A percentile compares a stretch with the other conserved stretches of the same genome.
Conservation (phyloP, 2,797 vertebrate species). For the Carduelis carduelis region DNA sequence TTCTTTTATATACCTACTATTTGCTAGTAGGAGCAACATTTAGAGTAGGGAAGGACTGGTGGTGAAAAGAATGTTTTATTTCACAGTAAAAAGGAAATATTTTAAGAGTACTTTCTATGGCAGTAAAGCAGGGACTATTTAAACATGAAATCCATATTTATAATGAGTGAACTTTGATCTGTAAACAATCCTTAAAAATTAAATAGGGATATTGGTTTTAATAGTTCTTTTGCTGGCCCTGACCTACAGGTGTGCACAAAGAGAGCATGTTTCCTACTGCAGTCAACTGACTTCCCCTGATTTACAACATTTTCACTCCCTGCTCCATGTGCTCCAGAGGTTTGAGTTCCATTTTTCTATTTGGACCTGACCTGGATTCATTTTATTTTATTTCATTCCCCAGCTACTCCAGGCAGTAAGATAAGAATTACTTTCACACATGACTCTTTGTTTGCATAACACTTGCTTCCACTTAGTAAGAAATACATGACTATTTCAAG, state of each 20-base stretch:
- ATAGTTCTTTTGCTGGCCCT: neutral
- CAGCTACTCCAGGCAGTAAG: neutral
- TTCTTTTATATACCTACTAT: neutral
- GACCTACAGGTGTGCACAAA: slow-evolving; percentile 36
- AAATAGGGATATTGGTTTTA: slow-evolving; percentile 16
- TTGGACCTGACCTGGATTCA: neutral
- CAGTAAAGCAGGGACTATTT: slow-evolving; percentile 8
- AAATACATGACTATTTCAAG: slow-evolving; percentile 32
- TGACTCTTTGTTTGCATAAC: slow-evolving; percentile 32
- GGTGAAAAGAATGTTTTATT: slow-evolving; percentile 11
- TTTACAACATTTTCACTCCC: slow-evolving; percentile 1
- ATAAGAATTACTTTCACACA: slow-evolving; percentile 48
- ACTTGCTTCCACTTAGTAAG: slow-evolving; percentile 49
- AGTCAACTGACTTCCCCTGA: slow-evolving; percentile 17
- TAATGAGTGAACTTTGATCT: slow-evolving; percentile 39
- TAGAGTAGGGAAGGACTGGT: neutral
- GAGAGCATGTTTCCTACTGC: neutral
- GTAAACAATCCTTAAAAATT: slow-evolving; percentile 52
- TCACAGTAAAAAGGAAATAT: slow-evolving; percentile 14
- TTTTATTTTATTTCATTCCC: slow-evolving; percentile 22
- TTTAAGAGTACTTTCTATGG: neutral
- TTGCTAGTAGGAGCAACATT: neutral
- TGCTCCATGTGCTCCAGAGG: neutral
- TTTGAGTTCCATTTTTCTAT: neutral
- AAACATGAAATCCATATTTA: slow-evolving; percentile 14